Base-by-base conservation (phyloP, 2,888 invertebrate genomes). In the Teleogryllus oceanicus region DNA sequence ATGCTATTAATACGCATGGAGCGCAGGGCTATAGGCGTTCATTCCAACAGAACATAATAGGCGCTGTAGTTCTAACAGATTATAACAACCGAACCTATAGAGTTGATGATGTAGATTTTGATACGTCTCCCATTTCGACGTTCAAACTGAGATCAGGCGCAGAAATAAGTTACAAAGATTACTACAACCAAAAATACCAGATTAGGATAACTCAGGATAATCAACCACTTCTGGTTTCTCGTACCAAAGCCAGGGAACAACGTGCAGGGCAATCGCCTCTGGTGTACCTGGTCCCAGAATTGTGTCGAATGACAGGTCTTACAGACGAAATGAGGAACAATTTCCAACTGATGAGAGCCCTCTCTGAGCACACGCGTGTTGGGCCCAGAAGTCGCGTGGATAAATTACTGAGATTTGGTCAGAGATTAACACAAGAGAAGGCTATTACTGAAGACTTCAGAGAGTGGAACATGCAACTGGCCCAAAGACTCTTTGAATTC, bases 241-340 rank as follows among this genome's bases (percentile, higher is more conserved):
- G 90, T 4, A 89, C 92, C 0, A 93, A 92, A 82, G 88, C 90
- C 2, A 91, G 91, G 74, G 95, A 96, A 84, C 89, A 93, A 20
- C 91, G 94, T 79, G 92, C 92, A 0, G 94, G 94, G 0, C 89
- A 90, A 86, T 88, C 90, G 0, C 92, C 94, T 80, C 86, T 90
- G 0, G 90, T 96, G 11, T 91, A 91, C 85, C 88, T 98, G 2
- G 89, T 97, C 12, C 97, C 97, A 0, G 96, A 97, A 87, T 87
- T 97, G 77, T 95, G 96, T 83, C 90, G 92, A 0, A 90, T 95
- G 84, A 97, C 97, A 1, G 97, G 97, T 0, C 86, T 96, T 0
- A 92, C 92, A 0, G 94, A 93, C 79, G 87, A 87, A 0, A 93
- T 93, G 93, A 87, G 90, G 11, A 85, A 86, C 20, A 89, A 92